A percentile compares a stretch with the other conserved stretches of the same genome.
Evolutionary conservation across 2,888 invertebrate species (phyloP).

Genomic region (Lissonota sp.): DNA sequence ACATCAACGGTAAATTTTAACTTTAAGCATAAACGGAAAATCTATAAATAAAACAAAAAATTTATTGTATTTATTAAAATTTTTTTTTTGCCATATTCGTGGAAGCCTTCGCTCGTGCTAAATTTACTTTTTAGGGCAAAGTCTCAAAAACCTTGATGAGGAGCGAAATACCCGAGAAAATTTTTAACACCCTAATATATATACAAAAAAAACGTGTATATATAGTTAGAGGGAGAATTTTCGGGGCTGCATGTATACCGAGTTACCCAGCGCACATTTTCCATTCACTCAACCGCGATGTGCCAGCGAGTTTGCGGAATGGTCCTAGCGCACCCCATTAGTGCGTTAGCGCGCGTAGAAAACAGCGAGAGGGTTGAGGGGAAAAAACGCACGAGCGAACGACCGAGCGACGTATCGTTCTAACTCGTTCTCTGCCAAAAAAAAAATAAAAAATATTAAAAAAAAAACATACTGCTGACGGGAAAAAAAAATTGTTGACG

Average conservation of each 20-base stretch:
- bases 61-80: too few relatives aligned
- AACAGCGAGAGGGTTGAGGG: conserved; percentile 14
- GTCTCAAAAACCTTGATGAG: neutral
- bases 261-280: conserved; percentile 47
- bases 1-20: too few relatives aligned
- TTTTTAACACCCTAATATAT: neutral
- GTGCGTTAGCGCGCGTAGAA: conserved; percentile 53
- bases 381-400: conserved; percentile 49
- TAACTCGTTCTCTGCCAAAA: conserved; percentile 46
- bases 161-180: neutral
- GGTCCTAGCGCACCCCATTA: conserved; percentile 55
- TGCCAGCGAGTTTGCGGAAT: conserved; percentile 61
- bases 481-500: conserved; percentile 28
- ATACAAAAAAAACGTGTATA: neutral
- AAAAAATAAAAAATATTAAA: conserved; percentile 1
- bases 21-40: too few relatives aligned
- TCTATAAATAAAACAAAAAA: too few relatives aligned
- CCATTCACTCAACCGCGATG: conserved; percentile 53
- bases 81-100: too few relatives aligned
- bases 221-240: conserved; percentile 10
- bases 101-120: too few relatives aligned
- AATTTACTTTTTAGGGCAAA: too few relatives aligned
- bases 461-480: conserved; percentile 14
- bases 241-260: conserved; percentile 20
- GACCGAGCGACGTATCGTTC: conserved; percentile 54